Percentiles rank a stretch among this genome's conserved stretches.
These are phyloP conservation scores for Castor canadensis DNA, from an alignment of 2,113 vertebrate genomes.

Conservation along the genomic window DNA sequence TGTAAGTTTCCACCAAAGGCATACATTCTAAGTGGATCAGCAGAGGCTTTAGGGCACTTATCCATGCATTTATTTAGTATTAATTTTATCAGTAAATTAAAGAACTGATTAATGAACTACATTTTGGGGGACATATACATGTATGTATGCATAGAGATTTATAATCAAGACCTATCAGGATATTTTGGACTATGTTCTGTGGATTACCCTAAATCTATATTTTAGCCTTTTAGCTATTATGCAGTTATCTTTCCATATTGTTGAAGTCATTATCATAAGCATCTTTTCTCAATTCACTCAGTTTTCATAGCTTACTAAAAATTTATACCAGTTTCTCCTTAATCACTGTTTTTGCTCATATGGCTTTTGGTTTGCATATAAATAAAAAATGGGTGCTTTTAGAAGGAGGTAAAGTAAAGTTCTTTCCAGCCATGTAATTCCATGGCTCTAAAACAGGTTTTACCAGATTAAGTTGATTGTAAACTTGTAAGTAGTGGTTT, in stretches of 20 bases:
- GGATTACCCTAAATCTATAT: background rate
- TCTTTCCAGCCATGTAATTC: background rate
- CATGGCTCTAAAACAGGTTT: background rate
- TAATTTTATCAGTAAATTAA: conserved; percentile 24
- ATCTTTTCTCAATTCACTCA: background rate
- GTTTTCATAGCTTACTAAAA: background rate
- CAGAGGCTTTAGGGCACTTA: background rate
- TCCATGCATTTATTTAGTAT: background rate
- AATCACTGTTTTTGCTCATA: background rate
- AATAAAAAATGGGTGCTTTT: background rate
- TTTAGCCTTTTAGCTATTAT: background rate
- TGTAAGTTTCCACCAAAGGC: background rate
- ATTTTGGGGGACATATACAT: background rate
- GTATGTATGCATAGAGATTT: background rate
- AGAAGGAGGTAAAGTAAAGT: background rate
- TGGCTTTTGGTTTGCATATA: background rate
- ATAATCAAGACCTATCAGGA: background rate
- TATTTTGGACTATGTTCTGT: background rate
- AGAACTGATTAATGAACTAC: background rate
- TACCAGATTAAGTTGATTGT: background rate
- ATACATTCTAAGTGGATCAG: background rate
- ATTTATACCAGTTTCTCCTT: background rate
- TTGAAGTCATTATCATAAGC: background rate
- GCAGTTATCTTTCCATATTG: background rate
- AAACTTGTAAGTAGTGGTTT: background rate